Base-by-base conservation (phyloP, 2,888 invertebrate species). In the Scaptomyza flava region DNA sequence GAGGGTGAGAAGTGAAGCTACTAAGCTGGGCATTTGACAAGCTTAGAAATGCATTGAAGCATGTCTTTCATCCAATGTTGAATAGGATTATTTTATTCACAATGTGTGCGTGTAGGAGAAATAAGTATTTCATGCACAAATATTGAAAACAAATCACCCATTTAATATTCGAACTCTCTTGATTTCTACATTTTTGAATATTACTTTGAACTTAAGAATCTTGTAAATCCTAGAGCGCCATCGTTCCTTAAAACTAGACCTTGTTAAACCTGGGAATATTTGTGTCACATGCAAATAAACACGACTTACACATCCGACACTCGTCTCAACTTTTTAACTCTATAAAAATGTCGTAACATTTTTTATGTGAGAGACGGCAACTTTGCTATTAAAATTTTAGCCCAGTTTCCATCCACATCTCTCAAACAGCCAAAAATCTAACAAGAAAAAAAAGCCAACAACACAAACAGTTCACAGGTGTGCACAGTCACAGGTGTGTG, bases 321-420 rank as follows among this genome's bases (percentile, higher is more conserved):
- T 23, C 34, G 36, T n/a, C 33, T 27, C 36, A 11, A 27, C 14
- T 7, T 14, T 11, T 1, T 12, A 4, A 9, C 12, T n/a, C 27
- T 20, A 20, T 30, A 6, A 51, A 56, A 54, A 27, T 57, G 48
- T 20, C 46, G 36, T 34, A 6, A 34, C 36, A 48, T 56, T 17
- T 17, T 1, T 17, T 17, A 17, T 17, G 17, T 17, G 17, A 17
- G 17, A 17, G 17, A 17, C 17, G 1, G 58, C 48, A 60, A 45
- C 51, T 58, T 43, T 66, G 57, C 30, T 63, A 82, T 83, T 85
- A 85, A 68, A 68, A 78, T 80, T 68, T 79, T 82, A 70, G 78
- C 88, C 86, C 68, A 84, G 68, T 73, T 84, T 66, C 50, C 68
- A 64, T 65, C 68, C 14, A 8, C 38, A 38, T 87, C 70, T 77